Evolutionary conservation across 2,797 vertebrate genomes (phyloP).

Genomic region (Helostoma temminkii): DNA sequence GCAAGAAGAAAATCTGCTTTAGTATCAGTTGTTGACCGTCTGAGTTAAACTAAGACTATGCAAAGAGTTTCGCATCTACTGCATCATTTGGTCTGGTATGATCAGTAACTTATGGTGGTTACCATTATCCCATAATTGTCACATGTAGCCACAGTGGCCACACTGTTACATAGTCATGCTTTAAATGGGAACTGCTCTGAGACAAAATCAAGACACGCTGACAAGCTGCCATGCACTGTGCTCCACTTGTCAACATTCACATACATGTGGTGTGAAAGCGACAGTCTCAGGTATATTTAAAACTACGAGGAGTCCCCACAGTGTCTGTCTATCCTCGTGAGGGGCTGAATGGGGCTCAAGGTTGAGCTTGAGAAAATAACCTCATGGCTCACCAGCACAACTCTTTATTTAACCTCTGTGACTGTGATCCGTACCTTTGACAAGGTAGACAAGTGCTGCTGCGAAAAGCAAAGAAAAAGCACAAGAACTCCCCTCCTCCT

Average conservation of each 20-base stretch:
- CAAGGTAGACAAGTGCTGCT: constrained; percentile 38
- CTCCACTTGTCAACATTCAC: constrained; percentile 58
- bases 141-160: neutral
- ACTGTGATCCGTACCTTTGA: constrained; percentile 36
- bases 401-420: constrained; percentile 53
- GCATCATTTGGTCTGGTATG: neutral
- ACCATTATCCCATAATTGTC: neutral
- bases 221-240: neutral
- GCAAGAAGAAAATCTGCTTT: neutral
- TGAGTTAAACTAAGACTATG: neutral
- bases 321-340: constrained; percentile 5
- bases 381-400: constrained; percentile 22
- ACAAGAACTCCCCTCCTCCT: constrained; percentile 10
- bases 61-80: neutral
- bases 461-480: constrained; percentile 20
- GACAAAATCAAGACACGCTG: constrained; percentile 42
- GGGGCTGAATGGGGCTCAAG: neutral
- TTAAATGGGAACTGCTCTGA: neutral
- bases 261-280: constrained; percentile 65
- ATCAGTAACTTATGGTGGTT: neutral
- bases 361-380: constrained; percentile 64
- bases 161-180: neutral
- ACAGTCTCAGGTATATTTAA: constrained; percentile 57
- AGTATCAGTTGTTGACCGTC: constrained; percentile 6
- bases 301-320: constrained; percentile 29